Evolutionary conservation across 2,113 vertebrate species (phyloP), one percentile per base, ranked within the genome.

Genomic region (Panurus biarmicus): DNA sequence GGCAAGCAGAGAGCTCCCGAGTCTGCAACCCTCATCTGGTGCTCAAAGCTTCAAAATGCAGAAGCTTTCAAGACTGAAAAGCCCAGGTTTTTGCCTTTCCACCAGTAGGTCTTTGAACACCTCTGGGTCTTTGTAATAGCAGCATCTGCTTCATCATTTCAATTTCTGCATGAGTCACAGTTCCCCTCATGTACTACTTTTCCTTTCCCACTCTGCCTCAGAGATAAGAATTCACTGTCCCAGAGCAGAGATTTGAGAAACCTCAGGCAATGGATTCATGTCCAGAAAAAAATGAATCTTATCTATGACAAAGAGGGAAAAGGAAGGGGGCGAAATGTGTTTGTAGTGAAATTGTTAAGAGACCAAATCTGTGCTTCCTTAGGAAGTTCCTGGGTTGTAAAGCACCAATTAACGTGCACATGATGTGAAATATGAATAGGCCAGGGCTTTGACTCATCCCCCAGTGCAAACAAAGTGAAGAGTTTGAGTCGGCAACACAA

Each of bases 171-270:
- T 93, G 92, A 96, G 87, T 96, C 91, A 95, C 78, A 65, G 87
- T 14, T 90, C 69, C 65, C 91, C 87, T 84, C 72, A 45, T 81
- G 88, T 77, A 76, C 82, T 54, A 66, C 91, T 95, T 86, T 80
- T 78, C 28, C 53, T 83, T 79, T 85, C 81, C 73, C 26, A 3
- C 47, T 95, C 78, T 91, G 83, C 77, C 93, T 94, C 44, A 38
- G 57, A 76, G 90, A 89, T 71, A 93, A 93, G 92, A 82, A 93
- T 92, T 90, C 50, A n/a, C 73, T 36, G 77, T 94, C 94, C 92
- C 95, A 92, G 70, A 92, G 92, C 92, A 95, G 83, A 82, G 83
- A 93, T 78, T 93, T 94, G 66, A 90, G 72, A 95, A 86, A 92
- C 73, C 69, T 95, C 85, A 81, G 69, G 94, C 90, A 91, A 80